Evolutionary conservation across 2,113 vertebrate genomes (phyloP).

Genomic region (Orthonyx spaldingii): DNA sequence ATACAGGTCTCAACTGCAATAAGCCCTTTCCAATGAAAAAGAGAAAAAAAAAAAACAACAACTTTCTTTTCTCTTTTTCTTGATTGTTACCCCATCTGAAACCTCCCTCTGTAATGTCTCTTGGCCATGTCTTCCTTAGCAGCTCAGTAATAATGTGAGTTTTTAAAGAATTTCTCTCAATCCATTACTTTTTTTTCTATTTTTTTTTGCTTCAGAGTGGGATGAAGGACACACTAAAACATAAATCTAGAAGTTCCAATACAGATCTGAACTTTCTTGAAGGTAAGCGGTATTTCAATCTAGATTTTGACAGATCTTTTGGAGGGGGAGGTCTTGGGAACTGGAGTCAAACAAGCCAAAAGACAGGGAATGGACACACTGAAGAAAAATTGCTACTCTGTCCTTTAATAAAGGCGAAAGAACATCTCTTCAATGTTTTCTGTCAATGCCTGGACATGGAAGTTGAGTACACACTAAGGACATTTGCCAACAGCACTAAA

Average conservation of each 20-base stretch:
- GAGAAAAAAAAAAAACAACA: neutral
- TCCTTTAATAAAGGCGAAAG: neutral
- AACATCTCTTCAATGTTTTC: neutral
- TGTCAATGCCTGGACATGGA: neutral
- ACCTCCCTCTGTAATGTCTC: neutral
- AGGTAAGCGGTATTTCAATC: neutral
- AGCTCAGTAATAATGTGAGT: neutral
- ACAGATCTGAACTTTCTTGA: neutral
- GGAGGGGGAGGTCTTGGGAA: rapidly evolving
- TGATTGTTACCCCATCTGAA: neutral
- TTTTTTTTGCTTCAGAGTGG: neutral
- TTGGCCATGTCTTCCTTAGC: neutral
- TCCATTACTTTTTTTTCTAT: rapidly evolving
- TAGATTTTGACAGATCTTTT: neutral
- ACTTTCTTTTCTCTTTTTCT: neutral
- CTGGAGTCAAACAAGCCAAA: neutral
- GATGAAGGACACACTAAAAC: neutral
- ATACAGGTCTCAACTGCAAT: neutral
- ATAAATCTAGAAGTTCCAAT: neutral
- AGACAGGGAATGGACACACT: neutral
- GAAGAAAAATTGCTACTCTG: neutral
- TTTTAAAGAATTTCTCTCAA: neutral
- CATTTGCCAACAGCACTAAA: neutral
- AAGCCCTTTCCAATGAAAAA: neutral
- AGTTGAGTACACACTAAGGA: neutral